phyloP scores from a whole-genome alignment of 1,140 invertebrate genomes.

The Pinna nobilis region DNA sequence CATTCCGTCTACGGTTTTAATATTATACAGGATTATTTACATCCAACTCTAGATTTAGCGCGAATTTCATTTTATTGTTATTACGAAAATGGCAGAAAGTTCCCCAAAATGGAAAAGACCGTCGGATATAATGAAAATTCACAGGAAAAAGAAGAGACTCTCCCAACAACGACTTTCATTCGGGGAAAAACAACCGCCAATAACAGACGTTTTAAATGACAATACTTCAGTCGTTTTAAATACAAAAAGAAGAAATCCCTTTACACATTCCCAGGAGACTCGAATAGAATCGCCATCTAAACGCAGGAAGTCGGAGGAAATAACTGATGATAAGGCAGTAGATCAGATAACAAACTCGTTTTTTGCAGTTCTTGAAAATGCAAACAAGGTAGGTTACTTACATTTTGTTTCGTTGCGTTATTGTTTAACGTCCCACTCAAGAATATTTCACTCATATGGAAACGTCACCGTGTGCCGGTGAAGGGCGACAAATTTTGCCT shows the following conservation, averaged over 20 bases:
- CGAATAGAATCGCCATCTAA: constrained; percentile 4
- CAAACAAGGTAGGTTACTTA: not conserved
- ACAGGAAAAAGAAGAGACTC: constrained; percentile 32
- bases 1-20: not conserved
- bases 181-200: not conserved
- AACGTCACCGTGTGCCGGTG: no score
- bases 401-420: not conserved
- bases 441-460: no score
- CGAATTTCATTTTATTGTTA: constrained; percentile 10
- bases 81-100: constrained; percentile 4
- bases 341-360: constrained; percentile 6
- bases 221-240: constrained; percentile 7
- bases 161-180: constrained; percentile 11
- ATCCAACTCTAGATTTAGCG: not conserved
- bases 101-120: constrained; percentile 53
- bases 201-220: not conserved
- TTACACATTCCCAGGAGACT: constrained; percentile 18
- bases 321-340: not conserved
- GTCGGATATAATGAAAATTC: constrained; percentile 49
- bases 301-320: not conserved
- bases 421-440: no score
- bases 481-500: no score
- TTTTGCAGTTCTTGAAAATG: constrained; percentile 17
- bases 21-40: not conserved
- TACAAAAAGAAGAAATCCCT: constrained; percentile 34